Conservation (phyloP, 2,797 vertebrate genomes). For the Lepilemur ruficaudatus region DNA sequence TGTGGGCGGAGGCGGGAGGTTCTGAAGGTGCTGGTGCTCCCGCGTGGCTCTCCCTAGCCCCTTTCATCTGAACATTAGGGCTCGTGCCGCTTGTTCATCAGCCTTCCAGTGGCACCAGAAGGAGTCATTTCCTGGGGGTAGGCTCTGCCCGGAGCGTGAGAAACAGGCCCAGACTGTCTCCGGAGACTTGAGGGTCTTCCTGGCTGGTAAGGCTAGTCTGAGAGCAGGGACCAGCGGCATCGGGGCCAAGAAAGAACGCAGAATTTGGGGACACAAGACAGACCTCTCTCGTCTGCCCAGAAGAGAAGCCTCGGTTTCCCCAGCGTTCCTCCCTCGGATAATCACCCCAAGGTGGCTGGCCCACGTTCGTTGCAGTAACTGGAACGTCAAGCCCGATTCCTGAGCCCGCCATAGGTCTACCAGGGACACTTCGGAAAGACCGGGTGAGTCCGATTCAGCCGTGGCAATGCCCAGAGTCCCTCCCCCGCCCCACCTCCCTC, state of each 20-base stretch:
- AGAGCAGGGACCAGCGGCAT: neutral
- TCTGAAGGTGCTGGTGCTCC: neutral
- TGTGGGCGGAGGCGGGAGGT: conserved; percentile 51
- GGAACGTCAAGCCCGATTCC: neutral
- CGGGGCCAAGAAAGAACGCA: neutral
- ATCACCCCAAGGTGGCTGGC: neutral
- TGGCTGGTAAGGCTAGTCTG: neutral
- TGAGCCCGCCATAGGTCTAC: neutral
- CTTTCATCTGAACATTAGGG: conserved; percentile 45
- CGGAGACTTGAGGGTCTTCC: neutral
- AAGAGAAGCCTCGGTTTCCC: neutral
- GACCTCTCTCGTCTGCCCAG: neutral
- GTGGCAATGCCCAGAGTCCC: neutral
- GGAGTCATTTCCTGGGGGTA: conserved; percentile 51
- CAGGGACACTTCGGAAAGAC: neutral
- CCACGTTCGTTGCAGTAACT: neutral
- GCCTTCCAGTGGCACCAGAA: neutral
- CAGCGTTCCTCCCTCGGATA: neutral
- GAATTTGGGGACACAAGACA: neutral
- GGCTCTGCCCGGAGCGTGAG: neutral
- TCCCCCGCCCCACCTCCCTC: neutral
- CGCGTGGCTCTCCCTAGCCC: neutral
- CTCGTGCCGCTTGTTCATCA: conserved; percentile 48
- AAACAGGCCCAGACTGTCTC: neutral
- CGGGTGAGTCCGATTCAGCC: conserved; percentile 48